Base-by-base conservation (phyloP, 2,888 invertebrate species). In the Steinernema hermaphroditum region DNA sequence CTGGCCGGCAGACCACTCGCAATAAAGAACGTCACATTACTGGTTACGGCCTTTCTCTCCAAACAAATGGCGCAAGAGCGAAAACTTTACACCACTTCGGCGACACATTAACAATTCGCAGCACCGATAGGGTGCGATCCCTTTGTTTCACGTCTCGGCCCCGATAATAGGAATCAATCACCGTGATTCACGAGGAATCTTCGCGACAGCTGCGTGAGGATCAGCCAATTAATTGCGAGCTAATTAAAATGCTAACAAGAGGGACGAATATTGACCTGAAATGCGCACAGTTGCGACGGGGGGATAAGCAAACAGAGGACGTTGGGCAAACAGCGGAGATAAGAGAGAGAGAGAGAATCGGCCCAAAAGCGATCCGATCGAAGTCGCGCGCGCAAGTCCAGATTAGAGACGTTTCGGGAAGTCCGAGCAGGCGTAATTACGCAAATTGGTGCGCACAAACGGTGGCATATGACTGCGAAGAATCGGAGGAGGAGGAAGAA, bases 71-170 rank as follows among this genome's bases (percentile, higher is more conserved):
- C 62, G 62, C 12, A 62, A 62, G 29, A 62, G 62, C 29, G 62
- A 62, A 62, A 62, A 62, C 62, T 62, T 62, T 62, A 62, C 62
- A 62, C 62, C 32, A n/a, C n/a, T n/a, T n/a, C n/a, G 37, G 12
- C 37, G 37, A 37, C 37, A 37, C 37, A 37, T 37, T 37, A 37
- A 37, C 37, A 37, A 12, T 37, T 37, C 12, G n/a, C 37, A 12
- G 6, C 37, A 12, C 37, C 37, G 27, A 62, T 22, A 62, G 62
- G 62, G 62, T 62, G 62, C 27, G 62, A 62, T 27, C 34, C 62
- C 62, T 62, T 62, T 62, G 62, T 62, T 62, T 62, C 32, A 62
- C 62, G 32, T 46, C 46, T 62, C 12, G 32, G 62, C 4, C 32
- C 62, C 62, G 62, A 62, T 27, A 29, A 62, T 32, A 62, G 62